Evolutionary conservation across 2,797 vertebrate genomes (phyloP), one percentile per base, ranked within the genome.

Genomic region (Diglossa cyanea): DNA sequence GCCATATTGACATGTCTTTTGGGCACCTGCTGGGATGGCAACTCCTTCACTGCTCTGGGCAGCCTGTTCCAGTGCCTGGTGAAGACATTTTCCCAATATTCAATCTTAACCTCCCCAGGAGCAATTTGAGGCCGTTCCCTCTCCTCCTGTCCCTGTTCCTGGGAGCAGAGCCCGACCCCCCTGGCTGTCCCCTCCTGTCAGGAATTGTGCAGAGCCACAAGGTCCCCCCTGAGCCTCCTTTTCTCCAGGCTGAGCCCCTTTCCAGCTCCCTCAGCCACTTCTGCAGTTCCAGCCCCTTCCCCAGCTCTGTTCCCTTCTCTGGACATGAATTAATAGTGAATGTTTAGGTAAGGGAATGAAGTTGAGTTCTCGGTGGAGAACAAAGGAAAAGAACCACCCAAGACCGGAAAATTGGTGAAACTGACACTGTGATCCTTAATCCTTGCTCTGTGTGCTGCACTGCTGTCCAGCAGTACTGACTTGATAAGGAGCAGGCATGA

Each of bases 181-280:
- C 3, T 0, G 1, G 35, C 50, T 78, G 21, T 2, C 2, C 0
- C 13, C 24, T 58, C n/a, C 24, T 51, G 39, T 10, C n/a, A 39
- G 42, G 53, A 44, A 14, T 0, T 75, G 37, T 31, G 45, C n/a
- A 37, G 53, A 71, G 23, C 23, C 23, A 39, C 0, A n/a, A 37
- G 23, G 18, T 7, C 4, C 28, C 16, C 13, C 9, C 1, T 30
- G 10, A 73, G 11, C 53, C n/a, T 39, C 24, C 19, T 33, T 15
- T 79, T 11, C 24, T 58, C n/a, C 30, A 58, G 84, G 13, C 37
- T 39, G 37, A 78, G 44, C 16, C 13, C 17, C 28, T 58, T 40
- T 15, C 20, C 44, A 51, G 58, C n/a, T 57, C 37, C 28, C 16
- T 57, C 51, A 37, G 58, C 44, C 2, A 0, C 26, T 86, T 16